Conservation (phyloP, 2,113 vertebrate species). For the Mungos mungo region DNA sequence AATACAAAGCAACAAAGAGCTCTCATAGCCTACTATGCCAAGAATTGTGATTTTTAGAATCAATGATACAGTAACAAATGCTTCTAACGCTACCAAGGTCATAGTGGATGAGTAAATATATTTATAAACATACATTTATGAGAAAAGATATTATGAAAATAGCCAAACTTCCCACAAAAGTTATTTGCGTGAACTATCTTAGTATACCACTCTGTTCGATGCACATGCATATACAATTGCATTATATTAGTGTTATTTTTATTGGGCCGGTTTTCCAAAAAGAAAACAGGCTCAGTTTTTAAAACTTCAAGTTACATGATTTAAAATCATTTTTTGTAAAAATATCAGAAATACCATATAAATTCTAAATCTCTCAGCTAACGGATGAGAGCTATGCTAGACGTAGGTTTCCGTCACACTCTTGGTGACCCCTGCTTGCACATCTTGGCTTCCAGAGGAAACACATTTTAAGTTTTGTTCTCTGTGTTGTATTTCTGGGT, state of each 20-base stretch:
- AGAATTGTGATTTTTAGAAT: conserved; percentile 73
- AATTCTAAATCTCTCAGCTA: conserved; percentile 52
- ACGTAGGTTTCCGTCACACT: conserved; percentile 32
- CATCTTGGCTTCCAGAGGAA: conserved; percentile 39
- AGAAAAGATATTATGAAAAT: conserved; percentile 75
- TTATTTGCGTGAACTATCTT: background rate
- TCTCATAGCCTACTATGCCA: conserved; percentile 42
- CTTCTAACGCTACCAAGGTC: conserved; percentile 53
- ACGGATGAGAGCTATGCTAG: conserved; percentile 48
- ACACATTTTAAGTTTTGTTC: conserved; percentile 1
- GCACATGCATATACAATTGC: conserved; percentile 27
- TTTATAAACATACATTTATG: conserved; percentile 68
- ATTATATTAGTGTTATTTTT: conserved; percentile 51
- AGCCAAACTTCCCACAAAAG: conserved; percentile 55
- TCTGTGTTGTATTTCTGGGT: background rate
- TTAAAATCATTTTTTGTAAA: conserved; percentile 72
- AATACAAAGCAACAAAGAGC: conserved; percentile 62
- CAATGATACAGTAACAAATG: conserved; percentile 45
- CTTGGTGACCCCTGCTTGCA: background rate
- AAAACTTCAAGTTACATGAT: conserved; percentile 60
- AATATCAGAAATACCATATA: conserved; percentile 64
- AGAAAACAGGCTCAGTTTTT: conserved; percentile 63
- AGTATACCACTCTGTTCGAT: conserved; percentile 44
- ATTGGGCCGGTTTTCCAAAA: conserved; percentile 59
- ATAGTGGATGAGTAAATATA: conserved; percentile 55